Evolutionary conservation across 1,140 invertebrate species (phyloP).

Genomic region (Brachionus rotundiformis): DNA sequence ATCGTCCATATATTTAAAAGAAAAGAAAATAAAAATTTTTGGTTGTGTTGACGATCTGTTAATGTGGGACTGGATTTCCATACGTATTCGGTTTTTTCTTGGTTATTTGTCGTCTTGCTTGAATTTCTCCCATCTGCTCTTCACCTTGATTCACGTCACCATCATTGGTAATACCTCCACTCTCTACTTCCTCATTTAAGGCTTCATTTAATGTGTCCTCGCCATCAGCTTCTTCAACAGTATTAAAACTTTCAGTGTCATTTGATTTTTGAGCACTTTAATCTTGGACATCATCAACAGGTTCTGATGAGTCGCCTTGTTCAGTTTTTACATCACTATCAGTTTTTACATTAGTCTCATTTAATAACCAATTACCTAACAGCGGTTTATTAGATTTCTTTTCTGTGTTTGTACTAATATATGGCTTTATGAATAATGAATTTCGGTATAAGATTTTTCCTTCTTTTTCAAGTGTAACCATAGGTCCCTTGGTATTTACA

Average conservation of each 20-base stretch:
- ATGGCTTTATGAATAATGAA: slow-evolving; percentile 6
- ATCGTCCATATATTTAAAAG: not conserved
- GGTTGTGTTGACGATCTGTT: not conserved
- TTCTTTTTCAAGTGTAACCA: slow-evolving; percentile 4
- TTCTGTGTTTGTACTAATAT: not conserved
- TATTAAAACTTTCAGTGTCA: slow-evolving; percentile 1
- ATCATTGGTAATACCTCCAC: not conserved
- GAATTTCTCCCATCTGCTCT: not conserved
- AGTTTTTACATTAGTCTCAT: not conserved
- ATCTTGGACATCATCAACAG: not conserved
- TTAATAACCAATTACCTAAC: not conserved
- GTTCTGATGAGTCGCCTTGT: not conserved
- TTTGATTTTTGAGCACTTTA: not conserved
- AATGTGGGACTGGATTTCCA: slow-evolving; percentile 5
- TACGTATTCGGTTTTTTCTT: not conserved
- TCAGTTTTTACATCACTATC: not conserved
- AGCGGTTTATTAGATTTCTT: not conserved
- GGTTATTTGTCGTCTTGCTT: not conserved
- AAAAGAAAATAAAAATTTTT: slow-evolving; percentile 5
- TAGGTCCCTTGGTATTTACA: not conserved
- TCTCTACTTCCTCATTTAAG: not conserved
- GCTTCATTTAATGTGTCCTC: slow-evolving; percentile 4
- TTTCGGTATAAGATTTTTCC: not conserved
- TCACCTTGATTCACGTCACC: not conserved
- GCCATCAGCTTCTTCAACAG: slow-evolving; percentile 18